Evolutionary conservation across 2,113 vertebrate genomes (phyloP), one percentile per base, ranked within the genome.

Genomic region (Numenius arquata): DNA sequence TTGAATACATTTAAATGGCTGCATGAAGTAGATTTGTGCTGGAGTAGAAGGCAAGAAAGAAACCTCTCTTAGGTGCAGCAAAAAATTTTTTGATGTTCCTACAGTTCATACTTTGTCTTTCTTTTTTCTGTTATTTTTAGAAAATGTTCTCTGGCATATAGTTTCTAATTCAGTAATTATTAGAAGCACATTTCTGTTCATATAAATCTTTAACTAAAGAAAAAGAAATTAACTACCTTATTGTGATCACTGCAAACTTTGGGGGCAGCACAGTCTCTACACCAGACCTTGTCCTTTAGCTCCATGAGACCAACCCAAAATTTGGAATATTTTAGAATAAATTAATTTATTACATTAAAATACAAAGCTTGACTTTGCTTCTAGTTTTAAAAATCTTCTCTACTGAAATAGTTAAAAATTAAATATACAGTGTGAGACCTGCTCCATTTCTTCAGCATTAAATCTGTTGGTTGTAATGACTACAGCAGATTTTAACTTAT

Each of bases 81-180:
- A 25, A 41, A 45, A 0, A 55, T 52, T 85, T 88, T 72, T 70
- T 48, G 0, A 19, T 71, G 14, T 80, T 95, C 14, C 22, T 82
- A 23, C 13, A n/a, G 8, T 80, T 90, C 12, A 18, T 72, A 81
- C 9, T 59, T 85, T 75, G 47, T 62, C 30, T 85, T 82, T 62
- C 0, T 71, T 79, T 79, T 94, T 87, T 76, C 55, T 71, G 9
- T 78, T 90, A 65, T 82, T 89, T 95, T 89, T 79, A 79, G 77
- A 65, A 92, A 75, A 2, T 40, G 14, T 75, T 89, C 34, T 68
- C 34, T 50, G 34, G 7, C n/a, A 77, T 75, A 15, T 66, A 62
- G n/a, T 70, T 87, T 95, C 45, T 70, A 85, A 65, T 87, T 89
- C 22, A 79, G 70, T 82, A 84, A 76, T 68, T 92, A 87, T 65